A percentile compares a stretch with the other conserved stretches of the same genome.
phyloP scores from a whole-genome alignment of 2,888 invertebrate genomes.

The Agrotis ipsilon region DNA sequence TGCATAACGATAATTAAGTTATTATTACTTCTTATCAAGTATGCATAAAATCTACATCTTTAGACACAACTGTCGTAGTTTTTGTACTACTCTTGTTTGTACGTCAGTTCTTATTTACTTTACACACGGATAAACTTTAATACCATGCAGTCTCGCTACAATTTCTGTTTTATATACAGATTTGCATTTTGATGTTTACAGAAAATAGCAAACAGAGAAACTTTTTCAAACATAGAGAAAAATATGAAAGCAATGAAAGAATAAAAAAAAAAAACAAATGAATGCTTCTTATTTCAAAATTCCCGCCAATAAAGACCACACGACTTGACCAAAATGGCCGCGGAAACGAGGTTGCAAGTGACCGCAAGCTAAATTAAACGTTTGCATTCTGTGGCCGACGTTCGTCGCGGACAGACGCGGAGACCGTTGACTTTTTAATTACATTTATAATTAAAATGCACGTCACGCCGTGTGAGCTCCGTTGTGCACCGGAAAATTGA shows the following conservation, averaged over 20 bases:
- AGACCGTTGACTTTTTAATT: slow-evolving; percentile 75
- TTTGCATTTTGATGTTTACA: slow-evolving; percentile 35
- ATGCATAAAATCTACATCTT: slow-evolving; percentile 41
- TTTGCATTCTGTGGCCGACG: slow-evolving; percentile 75
- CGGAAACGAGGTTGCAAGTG: slow-evolving; percentile 72
- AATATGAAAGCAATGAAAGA: not conserved
- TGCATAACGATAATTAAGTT: slow-evolving; percentile 18
- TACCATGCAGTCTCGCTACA: slow-evolving; percentile 17
- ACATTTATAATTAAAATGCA: slow-evolving; percentile 81
- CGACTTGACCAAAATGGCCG: slow-evolving; percentile 66
- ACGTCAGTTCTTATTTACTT: slow-evolving; percentile 34
- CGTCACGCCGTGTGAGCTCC: slow-evolving; percentile 66
- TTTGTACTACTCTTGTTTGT: slow-evolving; percentile 13
- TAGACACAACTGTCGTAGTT: slow-evolving; percentile 24
- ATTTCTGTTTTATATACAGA: slow-evolving; percentile 31
- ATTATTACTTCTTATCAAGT: slow-evolving; percentile 18
- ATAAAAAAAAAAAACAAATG: slow-evolving; percentile 1
- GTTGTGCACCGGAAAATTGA: slow-evolving; percentile 68
- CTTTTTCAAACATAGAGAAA: not conserved
- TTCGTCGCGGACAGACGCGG: slow-evolving; percentile 69
- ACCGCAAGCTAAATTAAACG: slow-evolving; percentile 80
- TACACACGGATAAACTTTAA: slow-evolving; percentile 45
- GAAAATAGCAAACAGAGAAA: not conserved
- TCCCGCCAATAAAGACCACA: slow-evolving; percentile 36
- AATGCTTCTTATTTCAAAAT: slow-evolving; percentile 35